These are phyloP conservation scores for Thaumetopoea pityocampa DNA, from an alignment of 1,140 invertebrate genomes.

Conservation along the genomic window DNA sequence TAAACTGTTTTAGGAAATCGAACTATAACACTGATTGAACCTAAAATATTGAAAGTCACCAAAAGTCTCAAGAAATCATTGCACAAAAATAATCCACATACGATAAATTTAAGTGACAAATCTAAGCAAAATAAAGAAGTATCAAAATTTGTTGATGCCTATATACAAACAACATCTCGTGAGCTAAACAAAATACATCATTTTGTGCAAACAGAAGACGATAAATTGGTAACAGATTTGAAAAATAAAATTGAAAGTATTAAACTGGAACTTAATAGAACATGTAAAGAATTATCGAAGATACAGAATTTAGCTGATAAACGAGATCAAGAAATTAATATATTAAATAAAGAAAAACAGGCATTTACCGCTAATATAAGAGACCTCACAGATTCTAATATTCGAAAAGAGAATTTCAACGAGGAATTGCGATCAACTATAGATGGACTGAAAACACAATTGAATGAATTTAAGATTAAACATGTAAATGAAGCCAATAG, in stretches of 20 bases:
- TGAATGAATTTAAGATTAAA: slow-evolving; percentile 32
- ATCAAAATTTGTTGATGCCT: slow-evolving; percentile 17
- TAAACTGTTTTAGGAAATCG: slow-evolving; percentile 47
- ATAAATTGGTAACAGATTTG: slow-evolving; percentile 26
- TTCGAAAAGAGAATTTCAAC: slow-evolving; percentile 41
- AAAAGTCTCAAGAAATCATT: not conserved
- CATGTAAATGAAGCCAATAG: slow-evolving; percentile 28
- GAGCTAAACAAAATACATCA: slow-evolving; percentile 23
- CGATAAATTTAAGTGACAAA: slow-evolving; percentile 18
- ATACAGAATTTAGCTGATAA: slow-evolving; percentile 26
- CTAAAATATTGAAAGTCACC: slow-evolving; percentile 28
- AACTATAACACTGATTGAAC: slow-evolving; percentile 45
- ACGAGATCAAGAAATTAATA: slow-evolving; percentile 34
- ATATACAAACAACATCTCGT: slow-evolving; percentile 33
- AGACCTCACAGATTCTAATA: slow-evolving; percentile 31
- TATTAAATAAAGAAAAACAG: slow-evolving; percentile 36
- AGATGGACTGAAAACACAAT: slow-evolving; percentile 38
- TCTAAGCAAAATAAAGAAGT: slow-evolving; percentile 6
- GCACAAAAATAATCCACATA: slow-evolving; percentile 2
- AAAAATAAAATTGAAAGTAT: slow-evolving; percentile 28
- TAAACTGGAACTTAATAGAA: slow-evolving; percentile 27
- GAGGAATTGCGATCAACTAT: slow-evolving; percentile 31
- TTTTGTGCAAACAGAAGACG: slow-evolving; percentile 41
- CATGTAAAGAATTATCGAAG: slow-evolving; percentile 34
- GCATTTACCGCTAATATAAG: slow-evolving; percentile 34